Evolutionary conservation across 2,113 vertebrate genomes (phyloP), one percentile per base, ranked within the genome.

Genomic region (Menura novaehollandiae): DNA sequence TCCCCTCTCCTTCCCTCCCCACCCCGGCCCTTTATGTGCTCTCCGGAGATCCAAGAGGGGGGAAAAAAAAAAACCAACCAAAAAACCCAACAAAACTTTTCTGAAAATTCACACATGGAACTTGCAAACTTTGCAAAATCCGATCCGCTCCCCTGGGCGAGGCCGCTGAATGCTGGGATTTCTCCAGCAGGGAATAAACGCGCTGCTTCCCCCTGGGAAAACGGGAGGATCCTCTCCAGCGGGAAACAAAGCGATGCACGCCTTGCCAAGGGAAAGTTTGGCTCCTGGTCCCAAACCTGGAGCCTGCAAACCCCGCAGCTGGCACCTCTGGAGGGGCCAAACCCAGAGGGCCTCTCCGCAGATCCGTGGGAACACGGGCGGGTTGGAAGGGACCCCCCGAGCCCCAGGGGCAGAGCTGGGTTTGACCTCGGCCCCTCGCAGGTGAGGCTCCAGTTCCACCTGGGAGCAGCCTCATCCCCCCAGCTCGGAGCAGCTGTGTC

Each of bases 61-160:
- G 9, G 2, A 58, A 64, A 26, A 56, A 55, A 71, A 15, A 4
- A 30, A 56, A 16, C 52, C 30, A 41, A 41, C 39, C 39, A 41
- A 41, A 41, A 41, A 41, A 41, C 39, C 39, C 39, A 41, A 41
- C 39, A 55, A 79, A 75, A 55, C 56, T 32, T 3, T 52, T 30
- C 46, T 13, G 52, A 84, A 93, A 95, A 94, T 86, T 83, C 86
- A 60, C 92, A 69, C 49, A 4, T 1, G 30, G 59, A 75, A 78
- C 84, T 78, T 58, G 91, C 91, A 39, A 67, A 74, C 20, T 44
- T 32, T 10, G 87, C 93, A 92, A 68, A 96, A 97, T 64, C 63
- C 11, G 96, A 96, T 94, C 95, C 10, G 72, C 52, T 71, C 90
- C 88, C 90, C 24, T 23, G 88, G 90, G 95, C 30, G 2, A 51